Base-by-base conservation (phyloP, 2,113 vertebrate genomes). In the cattle (Bos taurus) region DNA sequence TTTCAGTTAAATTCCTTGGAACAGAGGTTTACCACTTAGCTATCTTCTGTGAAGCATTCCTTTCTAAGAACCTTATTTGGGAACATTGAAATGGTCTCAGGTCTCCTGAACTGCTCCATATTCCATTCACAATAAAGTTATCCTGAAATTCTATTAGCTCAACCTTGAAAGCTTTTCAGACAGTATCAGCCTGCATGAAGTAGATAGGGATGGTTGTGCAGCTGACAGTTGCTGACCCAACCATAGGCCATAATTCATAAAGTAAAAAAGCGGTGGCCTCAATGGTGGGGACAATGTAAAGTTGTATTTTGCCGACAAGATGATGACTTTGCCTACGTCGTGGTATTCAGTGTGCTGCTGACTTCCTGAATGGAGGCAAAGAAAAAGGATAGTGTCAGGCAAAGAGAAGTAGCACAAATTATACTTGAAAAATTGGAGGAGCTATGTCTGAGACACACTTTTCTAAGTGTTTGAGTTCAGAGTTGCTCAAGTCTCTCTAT, bases 41-140 rank as follows among this genome's bases (percentile, higher is more conserved):
- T 98, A 98, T 98, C 90, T 98, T 98, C 95, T 98, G 89, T 95
- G 97, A 98, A 98, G 97, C 99, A 98, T 98, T 98, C 98, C 94
- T 95, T 96, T 94, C 80, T 85, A 95, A 97, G 98, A 98, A 98
- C 98, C 98, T 98, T 97, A 98, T 98, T 98, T 98, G 94, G 97
- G 97, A 98, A 98, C 82, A 96, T 97, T 97, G 97, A 98, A 98
- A 0, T 10, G 98, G 97, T 98, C 96, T 97, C 1, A 0, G 85
- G 48, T 97, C 96, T 95, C 95, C 92, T 71, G 56, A 91, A 94
- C 93, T 97, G 94, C 81, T 98, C 94, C 93, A 59, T 50, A 85
- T 97, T 95, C 95, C 90, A 97, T 97, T 98, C 97, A 97, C 96
- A 97, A 60, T 84, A 94, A 97, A 78, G 74, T 12, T 97, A 77